These are phyloP conservation scores for Mormyrops attenuatus DNA, from an alignment of 2,797 vertebrate species.

Conservation along the genomic window DNA sequence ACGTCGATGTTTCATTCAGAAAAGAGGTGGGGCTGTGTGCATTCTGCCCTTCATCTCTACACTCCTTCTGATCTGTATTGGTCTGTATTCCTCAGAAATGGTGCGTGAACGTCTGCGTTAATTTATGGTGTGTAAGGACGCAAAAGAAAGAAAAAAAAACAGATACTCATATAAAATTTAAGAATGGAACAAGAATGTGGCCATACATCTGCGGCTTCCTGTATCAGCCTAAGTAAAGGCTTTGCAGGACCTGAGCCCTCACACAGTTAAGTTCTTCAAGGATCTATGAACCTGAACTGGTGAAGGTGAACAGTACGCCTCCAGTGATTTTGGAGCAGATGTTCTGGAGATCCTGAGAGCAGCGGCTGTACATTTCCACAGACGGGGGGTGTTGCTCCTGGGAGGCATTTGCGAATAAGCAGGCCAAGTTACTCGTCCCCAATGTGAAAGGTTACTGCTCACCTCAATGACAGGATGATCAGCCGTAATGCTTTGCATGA, in stretches of 20 bases:
- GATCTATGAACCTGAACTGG: neutral
- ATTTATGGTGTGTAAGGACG: neutral
- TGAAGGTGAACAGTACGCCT: neutral
- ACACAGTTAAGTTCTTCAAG: neutral
- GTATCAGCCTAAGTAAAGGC: neutral
- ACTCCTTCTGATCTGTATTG: neutral
- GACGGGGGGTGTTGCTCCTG: neutral
- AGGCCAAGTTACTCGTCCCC: neutral
- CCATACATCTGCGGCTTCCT: neutral
- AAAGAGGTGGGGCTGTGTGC: neutral
- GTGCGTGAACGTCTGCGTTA: neutral
- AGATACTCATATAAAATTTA: neutral
- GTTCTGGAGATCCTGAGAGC: neutral
- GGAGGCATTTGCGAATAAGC: neutral
- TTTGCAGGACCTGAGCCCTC: neutral
- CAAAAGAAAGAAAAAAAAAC: neutral
- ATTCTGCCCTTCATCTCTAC: neutral
- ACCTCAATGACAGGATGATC: neutral
- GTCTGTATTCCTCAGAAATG: neutral
- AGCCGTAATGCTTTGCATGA: neutral
- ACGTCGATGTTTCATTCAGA: neutral
- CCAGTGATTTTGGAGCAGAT: neutral
- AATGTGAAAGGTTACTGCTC: neutral
- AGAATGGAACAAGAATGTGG: neutral
- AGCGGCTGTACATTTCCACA: neutral